Evolutionary conservation across 2,797 vertebrate species (phyloP).

Genomic region (Pogonophryne albipinna): DNA sequence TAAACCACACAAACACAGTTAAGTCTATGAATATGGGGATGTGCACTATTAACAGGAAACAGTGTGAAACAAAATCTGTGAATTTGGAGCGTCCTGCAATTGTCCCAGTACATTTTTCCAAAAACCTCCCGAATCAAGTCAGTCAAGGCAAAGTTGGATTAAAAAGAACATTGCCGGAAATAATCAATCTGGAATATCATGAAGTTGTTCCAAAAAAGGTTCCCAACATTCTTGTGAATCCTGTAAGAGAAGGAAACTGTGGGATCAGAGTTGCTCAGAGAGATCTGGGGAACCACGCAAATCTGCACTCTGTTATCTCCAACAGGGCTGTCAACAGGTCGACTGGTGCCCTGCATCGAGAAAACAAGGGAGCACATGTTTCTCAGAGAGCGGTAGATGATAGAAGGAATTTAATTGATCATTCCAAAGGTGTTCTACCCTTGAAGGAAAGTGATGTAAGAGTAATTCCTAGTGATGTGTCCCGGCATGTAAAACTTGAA

Average conservation of each 20-base stretch:
- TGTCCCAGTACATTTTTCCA: slow-evolving; percentile 30
- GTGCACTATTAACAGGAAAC: slow-evolving; percentile 58
- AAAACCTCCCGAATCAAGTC: slow-evolving; percentile 31
- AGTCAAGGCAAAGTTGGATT: slow-evolving; percentile 53
- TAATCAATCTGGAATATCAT: slow-evolving; percentile 63
- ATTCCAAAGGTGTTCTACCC: slow-evolving; percentile 24
- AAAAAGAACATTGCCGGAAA: slow-evolving; percentile 67
- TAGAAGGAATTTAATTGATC: slow-evolving; percentile 44
- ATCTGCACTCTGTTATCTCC: slow-evolving; percentile 18
- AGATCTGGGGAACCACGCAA: slow-evolving; percentile 29
- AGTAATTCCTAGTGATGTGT: slow-evolving; percentile 28
- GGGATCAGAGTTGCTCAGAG: slow-evolving; percentile 41
- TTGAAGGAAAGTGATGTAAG: slow-evolving; percentile 41
- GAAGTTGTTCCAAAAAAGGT: slow-evolving; percentile 56
- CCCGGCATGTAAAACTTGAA: slow-evolving; percentile 66
- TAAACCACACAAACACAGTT: slow-evolving; percentile 56
- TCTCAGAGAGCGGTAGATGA: slow-evolving; percentile 53
- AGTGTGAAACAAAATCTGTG: slow-evolving; percentile 45
- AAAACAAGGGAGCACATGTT: slow-evolving; percentile 19
- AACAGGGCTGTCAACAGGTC: slow-evolving; percentile 34
- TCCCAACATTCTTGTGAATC: slow-evolving; percentile 48
- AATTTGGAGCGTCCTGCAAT: slow-evolving; percentile 45
- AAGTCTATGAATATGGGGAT: slow-evolving; percentile 47
- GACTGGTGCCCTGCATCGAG: slow-evolving; percentile 33
- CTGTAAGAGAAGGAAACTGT: slow-evolving; percentile 45